A percentile compares a stretch with the other conserved stretches of the same genome.
These are phyloP conservation scores for Notodonta dromedarius DNA, from an alignment of 2,888 invertebrate species.

Conservation along the genomic window DNA sequence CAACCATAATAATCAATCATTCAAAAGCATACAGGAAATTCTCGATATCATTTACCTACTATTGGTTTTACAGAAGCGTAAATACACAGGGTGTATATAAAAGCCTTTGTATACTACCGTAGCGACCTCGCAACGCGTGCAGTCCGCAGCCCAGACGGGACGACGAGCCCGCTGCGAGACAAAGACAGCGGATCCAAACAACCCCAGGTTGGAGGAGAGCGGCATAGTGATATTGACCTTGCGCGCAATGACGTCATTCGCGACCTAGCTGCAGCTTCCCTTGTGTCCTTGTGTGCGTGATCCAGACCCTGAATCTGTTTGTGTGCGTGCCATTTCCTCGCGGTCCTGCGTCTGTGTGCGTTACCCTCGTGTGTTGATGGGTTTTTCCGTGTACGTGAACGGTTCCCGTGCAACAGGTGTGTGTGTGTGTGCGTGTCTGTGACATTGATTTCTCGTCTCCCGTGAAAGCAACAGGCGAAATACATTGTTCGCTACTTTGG, in stretches of 20 bases:
- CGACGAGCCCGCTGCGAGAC: constrained; percentile 61
- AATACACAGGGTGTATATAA: neutral
- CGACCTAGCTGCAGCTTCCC: constrained; percentile 84
- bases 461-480: constrained; percentile 67
- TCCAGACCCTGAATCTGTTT: constrained; percentile 74
- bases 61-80: no score
- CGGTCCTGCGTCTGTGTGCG: constrained; percentile 20
- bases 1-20: neutral
- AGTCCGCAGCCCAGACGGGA: constrained; percentile 70
- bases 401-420: constrained; percentile 62
- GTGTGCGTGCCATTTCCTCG: constrained; percentile 50
- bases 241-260: constrained; percentile 83
- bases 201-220: constrained; percentile 48
- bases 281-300: constrained; percentile 67
- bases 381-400: constrained; percentile 30
- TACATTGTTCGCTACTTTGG: constrained; percentile 38
- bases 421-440: constrained; percentile 56
- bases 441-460: constrained; percentile 73
- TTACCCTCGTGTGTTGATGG: constrained; percentile 33
- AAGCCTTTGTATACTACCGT: neutral
- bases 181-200: constrained; percentile 40
- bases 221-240: constrained; percentile 80
- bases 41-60: neutral
- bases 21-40: neutral
- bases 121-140: constrained; percentile 48